Conservation (phyloP, 1,140 invertebrate species). For the Melipona quadrifasciata region DNA sequence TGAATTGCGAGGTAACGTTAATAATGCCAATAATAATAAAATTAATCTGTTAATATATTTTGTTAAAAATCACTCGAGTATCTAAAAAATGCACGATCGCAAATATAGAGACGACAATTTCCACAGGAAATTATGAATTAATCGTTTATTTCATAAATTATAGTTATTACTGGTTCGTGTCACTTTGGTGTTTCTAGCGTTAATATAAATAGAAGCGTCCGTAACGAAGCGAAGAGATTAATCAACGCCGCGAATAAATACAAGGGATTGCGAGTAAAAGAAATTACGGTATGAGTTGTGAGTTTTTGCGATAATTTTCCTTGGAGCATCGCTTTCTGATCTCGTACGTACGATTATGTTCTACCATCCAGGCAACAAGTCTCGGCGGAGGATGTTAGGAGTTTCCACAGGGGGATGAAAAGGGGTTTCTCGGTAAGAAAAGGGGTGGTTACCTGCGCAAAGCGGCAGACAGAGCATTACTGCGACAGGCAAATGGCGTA, state of each 20-base stretch:
- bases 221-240: no score
- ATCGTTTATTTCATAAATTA: no score
- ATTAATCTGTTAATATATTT: no score
- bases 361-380: background rate
- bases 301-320: background rate
- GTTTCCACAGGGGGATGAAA: slow-evolving; percentile 21
- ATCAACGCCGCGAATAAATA: background rate
- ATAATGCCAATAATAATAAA: no score
- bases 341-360: background rate
- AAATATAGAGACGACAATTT: no score
- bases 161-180: no score
- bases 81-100: no score
- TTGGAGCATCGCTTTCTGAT: background rate
- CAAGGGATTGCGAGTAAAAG: background rate
- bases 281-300: background rate
- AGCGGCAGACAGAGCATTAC: background rate
- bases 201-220: no score
- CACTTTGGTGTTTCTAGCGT: no score
- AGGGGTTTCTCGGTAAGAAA: background rate
- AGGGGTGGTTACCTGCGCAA: background rate
- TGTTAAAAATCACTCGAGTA: no score
- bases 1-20: no score
- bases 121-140: no score
- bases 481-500: slow-evolving; percentile 20
- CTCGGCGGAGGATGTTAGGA: background rate